Base-by-base conservation (phyloP, 2,888 invertebrate genomes). In the Ophioninae sp. region DNA sequence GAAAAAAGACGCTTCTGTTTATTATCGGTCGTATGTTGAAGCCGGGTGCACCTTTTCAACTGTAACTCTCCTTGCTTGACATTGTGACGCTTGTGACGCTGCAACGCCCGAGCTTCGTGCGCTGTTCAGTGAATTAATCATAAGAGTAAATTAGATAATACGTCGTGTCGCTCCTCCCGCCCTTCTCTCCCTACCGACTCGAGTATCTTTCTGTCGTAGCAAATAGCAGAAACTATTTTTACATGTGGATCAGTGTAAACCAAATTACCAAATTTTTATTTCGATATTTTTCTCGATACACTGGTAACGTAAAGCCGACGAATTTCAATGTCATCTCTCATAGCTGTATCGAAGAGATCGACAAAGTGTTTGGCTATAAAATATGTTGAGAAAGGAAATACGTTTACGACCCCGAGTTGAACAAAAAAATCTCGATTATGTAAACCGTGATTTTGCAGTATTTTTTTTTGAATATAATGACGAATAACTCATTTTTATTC, bases 131-230 rank as follows among this genome's bases (percentile, higher is more conserved):
- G 30, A 51, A 75, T 82, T 82, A 79, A 71, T 61, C 22, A 75
- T 65, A 75, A 82, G 59, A 75, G 58, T 74, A 59, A 79, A 79
- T 82, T 79, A 82, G 79, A 74, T 79, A 82, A 79, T 82, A 74
- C 64, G 74, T 69, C 41, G 59, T 23, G 39, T 56, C 56, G 63
- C 22, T 9, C 10, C 61, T 61, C 56, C 23, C 44, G 41, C 17
- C 37, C 17, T 63, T 63, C 30, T n/a, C 64, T 51, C 8, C 41
- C 23, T 41, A 61, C 56, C 56, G 17, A 20, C 56, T 2, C 61
- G 44, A 58, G 22, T 51, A 39, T 74, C 73, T 20, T 67, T 58
- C 17, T 59, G 44, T 63, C 58, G 39, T n/a, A 51, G 44, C 44
- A 51, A 63, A 69, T 69, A n/a, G 23, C 6, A 63, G 13, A 51